Evolutionary conservation across 2,113 vertebrate genomes (phyloP).

Genomic region (Regulus satrapa): DNA sequence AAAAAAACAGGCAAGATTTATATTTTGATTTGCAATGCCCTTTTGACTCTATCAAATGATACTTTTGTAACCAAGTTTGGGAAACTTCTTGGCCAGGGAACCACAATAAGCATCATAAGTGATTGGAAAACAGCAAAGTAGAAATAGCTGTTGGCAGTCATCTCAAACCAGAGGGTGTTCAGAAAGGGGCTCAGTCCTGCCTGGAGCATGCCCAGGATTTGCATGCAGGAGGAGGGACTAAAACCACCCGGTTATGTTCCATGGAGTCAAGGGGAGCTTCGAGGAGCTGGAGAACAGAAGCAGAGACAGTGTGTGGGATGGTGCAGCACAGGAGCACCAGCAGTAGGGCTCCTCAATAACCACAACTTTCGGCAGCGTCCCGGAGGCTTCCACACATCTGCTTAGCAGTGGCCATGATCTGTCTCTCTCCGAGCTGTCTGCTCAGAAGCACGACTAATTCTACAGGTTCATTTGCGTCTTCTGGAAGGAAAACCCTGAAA

Average conservation of each 20-base stretch:
- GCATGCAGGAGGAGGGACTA: not conserved
- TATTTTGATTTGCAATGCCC: not conserved
- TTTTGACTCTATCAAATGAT: not conserved
- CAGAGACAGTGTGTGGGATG: no score
- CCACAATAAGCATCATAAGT: not conserved
- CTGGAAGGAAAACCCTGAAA: not conserved
- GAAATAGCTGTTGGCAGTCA: not conserved
- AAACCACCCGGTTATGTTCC: accelerated
- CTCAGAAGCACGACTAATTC: not conserved
- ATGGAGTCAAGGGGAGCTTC: not conserved
- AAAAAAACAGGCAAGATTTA: not conserved
- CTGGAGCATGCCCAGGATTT: not conserved
- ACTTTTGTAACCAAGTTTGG: not conserved
- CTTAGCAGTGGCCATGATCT: accelerated
- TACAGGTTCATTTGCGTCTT: not conserved
- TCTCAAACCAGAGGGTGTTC: not conserved
- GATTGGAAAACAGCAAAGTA: not conserved
- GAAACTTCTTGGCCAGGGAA: not conserved
- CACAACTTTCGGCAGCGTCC: accelerated
- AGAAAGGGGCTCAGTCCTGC: not conserved
- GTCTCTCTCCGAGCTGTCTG: not conserved
- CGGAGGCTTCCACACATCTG: not conserved
- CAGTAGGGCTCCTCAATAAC: not conserved
- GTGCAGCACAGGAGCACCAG: no score
- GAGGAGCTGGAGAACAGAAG: not conserved